phyloP scores from a whole-genome alignment of 2,888 invertebrate genomes.

The Eristalis tenax region DNA sequence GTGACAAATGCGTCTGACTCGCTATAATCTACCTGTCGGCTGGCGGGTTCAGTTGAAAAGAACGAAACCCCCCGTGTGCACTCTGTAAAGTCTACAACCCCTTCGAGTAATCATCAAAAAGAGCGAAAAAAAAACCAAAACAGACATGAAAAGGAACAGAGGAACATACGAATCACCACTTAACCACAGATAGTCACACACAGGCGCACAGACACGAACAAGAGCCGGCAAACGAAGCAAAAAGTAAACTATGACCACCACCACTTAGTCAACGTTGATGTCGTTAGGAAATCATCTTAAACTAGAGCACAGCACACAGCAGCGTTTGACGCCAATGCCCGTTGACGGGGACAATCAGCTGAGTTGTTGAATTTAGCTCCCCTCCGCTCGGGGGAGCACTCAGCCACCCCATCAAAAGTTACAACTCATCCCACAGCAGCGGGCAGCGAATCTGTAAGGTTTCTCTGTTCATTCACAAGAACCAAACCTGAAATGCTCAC shows the following conservation, averaged over 20 bases:
- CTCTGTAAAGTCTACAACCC: conserved; percentile 33
- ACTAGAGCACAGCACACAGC: conserved; percentile 44
- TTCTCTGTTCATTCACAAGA: conserved; percentile 63
- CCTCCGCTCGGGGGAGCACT: not conserved
- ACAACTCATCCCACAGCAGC: not conserved
- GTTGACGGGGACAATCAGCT: conserved; percentile 51
- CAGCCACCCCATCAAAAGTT: not conserved
- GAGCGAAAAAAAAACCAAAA: not conserved
- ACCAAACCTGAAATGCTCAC: conserved; percentile 30
- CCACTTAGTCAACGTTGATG: conserved; percentile 31
- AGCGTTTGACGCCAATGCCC: conserved; percentile 64
- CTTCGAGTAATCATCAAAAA: not conserved
- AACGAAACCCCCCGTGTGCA: not conserved
- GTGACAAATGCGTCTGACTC: conserved; percentile 26
- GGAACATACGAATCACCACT: not conserved
- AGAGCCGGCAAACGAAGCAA: conserved; percentile 24
- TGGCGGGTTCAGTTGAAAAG: not conserved
- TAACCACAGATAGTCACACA: not conserved
- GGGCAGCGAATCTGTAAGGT: conserved; percentile 8
- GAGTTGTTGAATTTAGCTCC: conserved; percentile 32
- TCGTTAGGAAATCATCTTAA: conserved; percentile 52
- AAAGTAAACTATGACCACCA: conserved; percentile 24
- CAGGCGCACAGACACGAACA: not conserved
- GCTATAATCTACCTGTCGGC: conserved; percentile 28
- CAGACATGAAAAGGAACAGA: not conserved